Evolutionary conservation across 2,797 vertebrate genomes (phyloP), one percentile per base, ranked within the genome.

Genomic region (Poeciliopsis infans): DNA sequence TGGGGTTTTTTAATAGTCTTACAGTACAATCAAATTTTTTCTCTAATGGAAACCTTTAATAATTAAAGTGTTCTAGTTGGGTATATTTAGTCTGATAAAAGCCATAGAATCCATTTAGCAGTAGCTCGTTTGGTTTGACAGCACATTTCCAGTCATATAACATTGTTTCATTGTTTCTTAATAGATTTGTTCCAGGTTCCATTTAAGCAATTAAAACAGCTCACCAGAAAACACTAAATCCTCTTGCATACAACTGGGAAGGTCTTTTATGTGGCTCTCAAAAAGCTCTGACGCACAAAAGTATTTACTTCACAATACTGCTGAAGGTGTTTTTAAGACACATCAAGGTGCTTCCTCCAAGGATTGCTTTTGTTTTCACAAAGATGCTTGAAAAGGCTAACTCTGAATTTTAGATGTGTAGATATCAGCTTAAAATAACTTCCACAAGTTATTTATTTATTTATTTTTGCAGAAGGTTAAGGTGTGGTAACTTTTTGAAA

Each of bases 71-170:
- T n/a, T 45, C 68, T 70, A 0, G 68, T 46, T 46, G 41, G 13
- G 41, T 70, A 46, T 73, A 73, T 39, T 73, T 73, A 39, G 36
- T 39, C 49, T 36, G 72, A 51, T 25, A 53, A 73, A 73, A 53
- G 31, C 72, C 33, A 8, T 11, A 13, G 47, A 36, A 73, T 47
- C 47, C 72, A 72, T 72, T 72, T 51, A 53, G 33, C 33, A 20
- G n/a, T 2, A 73, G 20, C 39, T 53, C 4, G 39, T 73, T 25
- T 73, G 20, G 18, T 68, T 66, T 68, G 36, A 10, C 36, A 41
- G 18, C 33, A 41, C 64, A 68, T 39, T 73, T 53, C 25, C 7
- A 5, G 20, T 18, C 28, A 36, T 36, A 12, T 72, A 43, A 23
- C 39, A 72, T 36, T 49, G 11, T 33, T 36, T 51, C 31, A 39